Evolutionary conservation across 1,140 invertebrate genomes (phyloP).

Genomic region (Danaus melanippus): DNA sequence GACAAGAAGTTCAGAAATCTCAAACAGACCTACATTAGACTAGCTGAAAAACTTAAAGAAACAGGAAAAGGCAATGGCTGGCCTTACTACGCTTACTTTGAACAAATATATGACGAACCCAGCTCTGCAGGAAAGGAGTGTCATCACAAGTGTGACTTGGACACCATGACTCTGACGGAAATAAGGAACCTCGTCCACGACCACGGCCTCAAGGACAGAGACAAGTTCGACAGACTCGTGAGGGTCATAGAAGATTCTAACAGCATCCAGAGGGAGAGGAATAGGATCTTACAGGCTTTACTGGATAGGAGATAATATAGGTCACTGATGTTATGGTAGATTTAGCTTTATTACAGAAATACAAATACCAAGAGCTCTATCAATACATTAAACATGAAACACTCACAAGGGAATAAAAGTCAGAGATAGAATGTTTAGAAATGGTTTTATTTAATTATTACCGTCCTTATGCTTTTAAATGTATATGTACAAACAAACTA

Average conservation of each 20-base stretch:
- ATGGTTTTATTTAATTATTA: constrained; percentile 62
- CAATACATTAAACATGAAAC: too few species aligned
- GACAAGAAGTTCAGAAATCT: constrained; percentile 63
- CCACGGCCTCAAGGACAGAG: constrained; percentile 36
- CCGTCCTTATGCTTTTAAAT: constrained; percentile 66
- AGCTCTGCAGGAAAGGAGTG: constrained; percentile 17
- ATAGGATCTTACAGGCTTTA: constrained; percentile 50
- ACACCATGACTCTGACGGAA: constrained; percentile 35
- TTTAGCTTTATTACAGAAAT: background rate
- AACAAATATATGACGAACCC: constrained; percentile 50
- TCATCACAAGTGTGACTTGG: constrained; percentile 23
- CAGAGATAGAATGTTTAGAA: constrained; percentile 51
- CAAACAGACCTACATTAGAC: constrained; percentile 57
- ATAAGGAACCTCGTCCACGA: constrained; percentile 39
- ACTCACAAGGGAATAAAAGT: constrained; percentile 11
- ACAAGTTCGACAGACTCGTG: constrained; percentile 53
- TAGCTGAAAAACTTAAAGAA: constrained; percentile 41
- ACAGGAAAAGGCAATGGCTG: constrained; percentile 45
- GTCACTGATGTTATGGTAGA: constrained; percentile 1
- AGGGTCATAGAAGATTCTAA: constrained; percentile 52
- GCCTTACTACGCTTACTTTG: constrained; percentile 60
- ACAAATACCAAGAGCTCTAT: background rate
- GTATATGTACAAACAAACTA: constrained; percentile 71
- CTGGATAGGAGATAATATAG: constrained; percentile 33
- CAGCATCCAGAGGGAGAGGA: constrained; percentile 59